Evolutionary conservation across 2,113 vertebrate genomes (phyloP), one percentile per base, ranked within the genome.

Genomic region (Thamnophis sirtalis): DNA sequence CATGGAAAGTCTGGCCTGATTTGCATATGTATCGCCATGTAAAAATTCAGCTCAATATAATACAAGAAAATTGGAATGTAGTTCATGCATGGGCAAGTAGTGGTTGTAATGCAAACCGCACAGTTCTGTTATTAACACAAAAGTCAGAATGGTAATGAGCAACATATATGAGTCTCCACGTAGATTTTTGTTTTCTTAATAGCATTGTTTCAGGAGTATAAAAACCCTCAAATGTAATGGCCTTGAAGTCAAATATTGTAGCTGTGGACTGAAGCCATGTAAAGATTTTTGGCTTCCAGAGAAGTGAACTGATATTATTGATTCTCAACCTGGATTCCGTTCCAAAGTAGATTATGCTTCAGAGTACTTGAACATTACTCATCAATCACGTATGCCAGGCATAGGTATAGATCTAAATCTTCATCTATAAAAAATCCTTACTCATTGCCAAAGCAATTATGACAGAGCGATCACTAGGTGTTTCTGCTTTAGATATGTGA

Each of bases 231-330:
- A 85, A 15, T 38, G 43, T 54, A 51, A 48, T 51, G 17, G n/a
- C 48, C 54, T 84, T 13, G 43, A 84, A 58, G 87, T 17, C 91
- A 58, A 58, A 48, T n/a, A 48, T 73, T 51, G 50, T 28, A 48
- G 68, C 60, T 91, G 26, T 92, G 86, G 86, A 88, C 51, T 49
- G 54, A n/a, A 38, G 87, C 87, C 54, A 85, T 24, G 26, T 17
- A 89, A 88, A 60, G 68, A 60, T 92, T 92, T 92, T 92, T 88
- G 58, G n/a, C 91, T 89, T 89, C 87, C 43, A 56, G 43, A 10
- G 48, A 89, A 60, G 48, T 58, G 48, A 73, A 26, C 53, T 85
- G 87, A 89, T 56, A 56, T 60, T 89, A 92, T 92, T 92, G 87
- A 92, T 92, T 92, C 48, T n/a, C 28, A 58, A 15, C 5, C 43